Base-by-base conservation (phyloP, 2,888 invertebrate species). In the Cosmopolites sordidus region DNA sequence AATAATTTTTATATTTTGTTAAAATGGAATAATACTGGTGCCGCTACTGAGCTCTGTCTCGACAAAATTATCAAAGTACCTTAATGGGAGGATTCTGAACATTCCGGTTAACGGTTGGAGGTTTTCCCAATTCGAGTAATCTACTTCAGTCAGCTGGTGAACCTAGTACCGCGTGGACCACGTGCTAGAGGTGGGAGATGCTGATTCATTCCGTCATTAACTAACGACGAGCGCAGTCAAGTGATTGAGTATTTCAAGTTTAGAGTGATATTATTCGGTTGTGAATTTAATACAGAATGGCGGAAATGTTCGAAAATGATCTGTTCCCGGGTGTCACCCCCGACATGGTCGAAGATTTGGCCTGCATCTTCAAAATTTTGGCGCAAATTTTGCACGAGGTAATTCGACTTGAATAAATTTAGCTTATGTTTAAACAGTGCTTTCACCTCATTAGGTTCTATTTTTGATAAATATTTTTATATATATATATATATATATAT, bases 291-390 rank as follows among this genome's bases (percentile, higher is more conserved):
- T 9, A 4, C n/a, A 11, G 33, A 22, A 42, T 37, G 49, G 52
- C 48, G 16, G 79, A 75, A 69, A 83, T 87, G 82, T 80, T 83
- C 69, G 86, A 86, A 68, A 78, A 83, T 69, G 85, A 82, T 71
- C 79, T 83, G 62, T 71, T 82, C 18, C 73, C 78, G 63, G 75
- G 77, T 65, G 72, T 78, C 68, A 78, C 84, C 62, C 86, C 86
- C 63, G 85, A 86, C 74, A 81, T 86, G 65, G 79, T 87, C 73
- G 85, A 84, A 70, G 87, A 88, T 73, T 85, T 87, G 74, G 49
- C 58, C 5, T 43, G 43, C 22, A 47, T 63, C 27, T 59, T 62
- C 51, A 53, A 53, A 47, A 55, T 57, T 48, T 33, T 62, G 15
- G 18, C 50, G 4, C 48, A 57, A 37, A 11, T 51, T 1, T 22